Conservation (phyloP, 2,113 vertebrate species). For the Chlamydotis undulata region DNA sequence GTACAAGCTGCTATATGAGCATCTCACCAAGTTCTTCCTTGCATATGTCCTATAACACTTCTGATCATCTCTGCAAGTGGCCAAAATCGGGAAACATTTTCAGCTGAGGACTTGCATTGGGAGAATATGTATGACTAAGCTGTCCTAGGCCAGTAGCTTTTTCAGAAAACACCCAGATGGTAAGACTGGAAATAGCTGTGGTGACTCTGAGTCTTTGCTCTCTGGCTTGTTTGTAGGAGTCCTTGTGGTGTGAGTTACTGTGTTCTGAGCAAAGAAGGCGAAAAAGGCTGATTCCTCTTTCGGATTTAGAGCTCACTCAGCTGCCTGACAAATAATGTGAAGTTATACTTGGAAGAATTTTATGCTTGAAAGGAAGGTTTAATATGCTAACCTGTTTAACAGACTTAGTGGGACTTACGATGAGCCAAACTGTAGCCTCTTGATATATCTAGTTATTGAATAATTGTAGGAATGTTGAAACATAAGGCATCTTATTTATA, state of each 20-base stretch:
- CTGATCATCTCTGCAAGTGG: not conserved
- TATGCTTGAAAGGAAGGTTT: not conserved
- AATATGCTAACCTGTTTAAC: not conserved
- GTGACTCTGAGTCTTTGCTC: no score
- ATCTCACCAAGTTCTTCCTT: not conserved
- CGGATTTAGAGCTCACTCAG: not conserved
- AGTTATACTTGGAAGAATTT: not conserved
- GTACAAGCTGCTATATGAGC: not conserved
- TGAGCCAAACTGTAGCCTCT: not conserved
- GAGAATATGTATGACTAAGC: fast-evolving
- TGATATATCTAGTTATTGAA: fast-evolving
- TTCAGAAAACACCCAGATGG: fast-evolving
- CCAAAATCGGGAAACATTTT: fast-evolving
- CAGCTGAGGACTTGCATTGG: fast-evolving
- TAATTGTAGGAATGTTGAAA: not conserved
- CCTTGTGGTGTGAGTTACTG: not conserved
- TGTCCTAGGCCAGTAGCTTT: not conserved
- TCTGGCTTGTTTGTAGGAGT: not conserved
- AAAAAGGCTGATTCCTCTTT: not conserved
- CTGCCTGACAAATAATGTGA: not conserved
- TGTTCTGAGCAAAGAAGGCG: not conserved
- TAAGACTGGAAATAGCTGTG: not conserved
- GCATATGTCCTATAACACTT: fast-evolving
- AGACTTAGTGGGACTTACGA: no score
- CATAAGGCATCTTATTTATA: not conserved